A percentile compares a stretch with the other conserved stretches of the same genome.
Conservation (phyloP, 2,113 vertebrate genomes). For the Natator depressus region DNA sequence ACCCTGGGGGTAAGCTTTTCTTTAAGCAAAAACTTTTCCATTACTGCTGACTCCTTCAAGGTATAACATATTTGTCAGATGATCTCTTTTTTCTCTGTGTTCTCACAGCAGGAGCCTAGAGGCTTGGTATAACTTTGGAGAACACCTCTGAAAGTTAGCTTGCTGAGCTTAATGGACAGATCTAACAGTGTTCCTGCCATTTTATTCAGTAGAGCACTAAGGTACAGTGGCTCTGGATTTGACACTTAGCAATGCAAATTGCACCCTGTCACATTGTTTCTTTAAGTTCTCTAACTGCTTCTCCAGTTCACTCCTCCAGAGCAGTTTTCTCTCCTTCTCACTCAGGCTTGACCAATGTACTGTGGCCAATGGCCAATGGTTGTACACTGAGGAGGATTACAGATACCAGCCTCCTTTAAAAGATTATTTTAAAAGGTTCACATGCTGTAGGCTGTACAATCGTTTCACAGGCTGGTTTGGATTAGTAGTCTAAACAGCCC, state of each 20-base stretch:
- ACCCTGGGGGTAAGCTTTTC: neutral
- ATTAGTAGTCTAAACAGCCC: neutral
- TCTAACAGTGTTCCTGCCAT: neutral
- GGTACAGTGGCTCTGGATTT: neutral
- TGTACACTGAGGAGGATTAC: neutral
- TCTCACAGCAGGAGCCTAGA: neutral
- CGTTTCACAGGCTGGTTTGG: neutral
- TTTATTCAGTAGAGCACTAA: neutral
- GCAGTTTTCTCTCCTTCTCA: neutral
- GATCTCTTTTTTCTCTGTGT: neutral
- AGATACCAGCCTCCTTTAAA: neutral
- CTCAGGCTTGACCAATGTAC: neutral
- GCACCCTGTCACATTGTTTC: fast-evolving
- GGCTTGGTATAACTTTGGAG: neutral
- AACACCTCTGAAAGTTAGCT: neutral
- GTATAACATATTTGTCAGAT: slow-evolving; percentile 2
- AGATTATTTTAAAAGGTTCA: neutral
- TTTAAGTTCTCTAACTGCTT: neutral
- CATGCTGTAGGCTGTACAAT: neutral
- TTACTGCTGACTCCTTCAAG: neutral
- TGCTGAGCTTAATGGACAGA: neutral
- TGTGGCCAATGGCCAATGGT: neutral
- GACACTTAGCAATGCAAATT: neutral
- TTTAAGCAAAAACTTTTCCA: slow-evolving; percentile 1
- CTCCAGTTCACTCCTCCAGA: neutral